A percentile compares a stretch with the other conserved stretches of the same genome.
phyloP scores from a whole-genome alignment of 2,888 invertebrate species.

The Brachycybe producta region DNA sequence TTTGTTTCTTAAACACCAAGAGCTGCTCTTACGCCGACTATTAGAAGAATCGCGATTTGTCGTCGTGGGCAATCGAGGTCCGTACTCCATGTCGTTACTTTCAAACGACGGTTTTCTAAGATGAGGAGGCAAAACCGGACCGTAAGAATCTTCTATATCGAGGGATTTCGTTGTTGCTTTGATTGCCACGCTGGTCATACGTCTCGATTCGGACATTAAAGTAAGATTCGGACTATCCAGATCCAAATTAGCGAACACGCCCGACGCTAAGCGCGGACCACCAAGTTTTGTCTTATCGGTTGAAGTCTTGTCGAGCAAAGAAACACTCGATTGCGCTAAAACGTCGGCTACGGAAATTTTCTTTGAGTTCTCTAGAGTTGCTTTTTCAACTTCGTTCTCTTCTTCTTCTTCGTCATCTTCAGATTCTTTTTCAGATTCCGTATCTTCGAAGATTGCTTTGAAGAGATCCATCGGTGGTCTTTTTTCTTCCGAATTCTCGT shows the following conservation, averaged over 20 bases:
- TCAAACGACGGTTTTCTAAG: not conserved
- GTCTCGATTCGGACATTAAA: not conserved
- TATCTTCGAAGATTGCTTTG: constrained; percentile 74
- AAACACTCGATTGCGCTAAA: too few species aligned
- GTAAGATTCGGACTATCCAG: not conserved
- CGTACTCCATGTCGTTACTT: not conserved
- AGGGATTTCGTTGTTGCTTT: not conserved
- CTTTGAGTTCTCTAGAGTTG: not conserved
- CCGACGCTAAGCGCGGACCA: not conserved
- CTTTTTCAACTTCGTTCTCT: not conserved
- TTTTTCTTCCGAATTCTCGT: constrained; percentile 27
- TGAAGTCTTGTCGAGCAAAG: too few species aligned
- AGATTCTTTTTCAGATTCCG: constrained; percentile 48
- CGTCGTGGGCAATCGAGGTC: too few species aligned
- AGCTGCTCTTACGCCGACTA: too few species aligned
- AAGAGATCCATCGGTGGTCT: constrained; percentile 60
- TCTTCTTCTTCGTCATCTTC: constrained; percentile 35
- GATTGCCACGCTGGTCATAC: not conserved
- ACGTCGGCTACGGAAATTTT: not conserved
- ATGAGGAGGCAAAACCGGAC: constrained; percentile 1
- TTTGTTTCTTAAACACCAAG: too few species aligned
- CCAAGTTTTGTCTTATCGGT: not conserved
- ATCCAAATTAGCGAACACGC: constrained; percentile 4
- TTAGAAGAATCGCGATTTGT: too few species aligned
- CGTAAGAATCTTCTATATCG: not conserved